These are phyloP conservation scores for Cecropterus lyciades DNA, from an alignment of 1,140 invertebrate species.

Conservation along the genomic window DNA sequence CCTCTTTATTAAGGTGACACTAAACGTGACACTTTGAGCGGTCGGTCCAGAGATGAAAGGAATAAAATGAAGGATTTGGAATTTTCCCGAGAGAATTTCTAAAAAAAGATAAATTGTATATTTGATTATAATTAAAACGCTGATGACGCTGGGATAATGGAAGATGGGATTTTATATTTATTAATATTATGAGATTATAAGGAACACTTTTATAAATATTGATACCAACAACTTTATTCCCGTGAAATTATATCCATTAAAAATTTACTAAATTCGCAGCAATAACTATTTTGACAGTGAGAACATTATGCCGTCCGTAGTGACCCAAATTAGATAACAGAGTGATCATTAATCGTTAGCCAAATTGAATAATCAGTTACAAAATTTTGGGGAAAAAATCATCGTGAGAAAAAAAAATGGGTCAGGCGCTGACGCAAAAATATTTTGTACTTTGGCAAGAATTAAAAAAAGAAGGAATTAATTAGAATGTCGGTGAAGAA, in stretches of 20 bases:
- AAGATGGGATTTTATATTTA: no score
- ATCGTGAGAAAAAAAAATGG: conserved; percentile 45
- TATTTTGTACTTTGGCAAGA: conserved; percentile 54
- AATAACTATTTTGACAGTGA: conserved; percentile 36
- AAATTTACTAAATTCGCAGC: not conserved
- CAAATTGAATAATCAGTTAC: conserved; percentile 64
- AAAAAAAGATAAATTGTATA: conserved; percentile 24
- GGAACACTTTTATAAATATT: no score
- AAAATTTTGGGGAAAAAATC: conserved; percentile 47
- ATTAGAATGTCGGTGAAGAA: conserved; percentile 53
- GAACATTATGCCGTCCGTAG: conserved; percentile 10
- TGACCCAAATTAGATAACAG: conserved; percentile 49
- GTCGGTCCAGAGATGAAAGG: conserved; percentile 38
- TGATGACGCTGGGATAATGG: no score
- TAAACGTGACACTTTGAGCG: conserved; percentile 42
- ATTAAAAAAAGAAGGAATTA: conserved; percentile 51
- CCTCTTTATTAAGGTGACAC: conserved; percentile 38
- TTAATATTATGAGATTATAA: no score
- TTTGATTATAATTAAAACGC: conserved; percentile 6
- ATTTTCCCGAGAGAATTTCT: conserved; percentile 14
- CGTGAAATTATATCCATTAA: no score
- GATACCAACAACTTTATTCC: no score
- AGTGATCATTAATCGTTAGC: conserved; percentile 48
- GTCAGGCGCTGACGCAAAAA: conserved; percentile 53
- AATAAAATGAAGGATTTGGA: conserved; percentile 18